Base-by-base conservation (phyloP, 2,888 invertebrate genomes). In the Drosophila paramelanica region DNA sequence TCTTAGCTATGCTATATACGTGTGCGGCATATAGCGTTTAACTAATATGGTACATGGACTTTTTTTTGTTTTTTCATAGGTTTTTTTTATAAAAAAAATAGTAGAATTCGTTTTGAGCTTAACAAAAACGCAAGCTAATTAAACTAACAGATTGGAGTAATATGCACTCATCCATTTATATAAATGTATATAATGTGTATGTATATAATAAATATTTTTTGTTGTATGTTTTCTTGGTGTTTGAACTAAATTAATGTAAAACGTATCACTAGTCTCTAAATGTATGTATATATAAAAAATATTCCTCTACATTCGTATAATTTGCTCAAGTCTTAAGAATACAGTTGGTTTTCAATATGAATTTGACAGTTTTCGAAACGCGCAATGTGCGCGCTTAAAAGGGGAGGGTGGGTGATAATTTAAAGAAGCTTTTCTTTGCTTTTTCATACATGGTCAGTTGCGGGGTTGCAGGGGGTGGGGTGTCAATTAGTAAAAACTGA, bases 51-150 rank as follows among this genome's bases (percentile, higher is more conserved):
- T 89, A 88, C 86, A 89, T 77, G 70, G 77, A 77, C 65, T 68
- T 73, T 61, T 71, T 17, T 36, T 42, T 56, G 3, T 61, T 52
- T 59, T 66, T 83, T 51, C 23, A 60, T 56, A 61, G 65, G 60
- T 68, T 80, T 84, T 88, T 79, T 81, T 81, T 68, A 56, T 61
- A 85, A 82, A 86, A 88, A 88, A 88, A 85, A 73, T 85, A 73
- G 67, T 77, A 75, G 70, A 82, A 73, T 89, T 86, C 73, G 68
- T 84, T 76, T 75, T 80, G 77, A 91, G 92, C 91, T 92, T 92
- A 92, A 91, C 91, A 92, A 91, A 91, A 91, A 91, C 91, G 91
- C 91, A 92, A 91, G 91, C 92, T 84, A 87, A 82, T 86, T 89
- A 88, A 82, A 66, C 75, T 79, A 86, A 71, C 52, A 71, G 83